phyloP scores from a whole-genome alignment of 2,113 vertebrate genomes.

The Tetrao urogallus region DNA sequence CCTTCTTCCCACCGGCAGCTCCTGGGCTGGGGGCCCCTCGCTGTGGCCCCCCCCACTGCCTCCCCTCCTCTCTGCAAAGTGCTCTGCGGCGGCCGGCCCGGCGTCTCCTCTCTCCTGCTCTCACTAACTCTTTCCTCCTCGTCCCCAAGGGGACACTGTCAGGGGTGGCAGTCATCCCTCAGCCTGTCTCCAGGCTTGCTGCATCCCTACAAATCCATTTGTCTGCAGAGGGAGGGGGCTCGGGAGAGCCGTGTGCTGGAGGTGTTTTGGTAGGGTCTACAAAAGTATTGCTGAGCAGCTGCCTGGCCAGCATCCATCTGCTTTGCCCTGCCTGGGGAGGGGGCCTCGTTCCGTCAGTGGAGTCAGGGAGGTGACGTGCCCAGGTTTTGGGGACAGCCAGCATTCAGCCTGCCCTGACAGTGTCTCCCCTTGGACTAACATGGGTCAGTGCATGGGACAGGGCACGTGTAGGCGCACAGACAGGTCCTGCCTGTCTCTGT shows the following conservation, averaged over 20 bases:
- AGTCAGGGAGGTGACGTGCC: not conserved
- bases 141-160: constrained; percentile 3
- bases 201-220: not conserved
- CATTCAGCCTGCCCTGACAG: constrained; percentile 40
- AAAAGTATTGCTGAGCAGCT: not conserved
- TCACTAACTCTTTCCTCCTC: constrained; percentile 43
- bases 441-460: not conserved
- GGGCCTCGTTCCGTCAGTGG: not conserved
- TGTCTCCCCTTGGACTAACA: constrained; percentile 5
- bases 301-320: not conserved
- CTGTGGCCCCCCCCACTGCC: not conserved
- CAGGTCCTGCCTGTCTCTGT: not conserved
- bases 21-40: not conserved
- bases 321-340: not conserved
- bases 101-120: constrained; percentile 23
- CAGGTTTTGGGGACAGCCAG: not conserved
- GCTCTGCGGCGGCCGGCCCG: constrained; percentile 17
- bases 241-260: not conserved
- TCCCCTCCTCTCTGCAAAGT: not conserved
- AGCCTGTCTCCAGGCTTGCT: not conserved
- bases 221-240: not conserved
- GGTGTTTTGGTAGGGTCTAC: not conserved
- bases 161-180: not conserved
- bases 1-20: constrained; percentile 58
- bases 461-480: rapidly evolving